Conservation (phyloP, 1,140 invertebrate genomes). For the Saxidomus purpurata region DNA sequence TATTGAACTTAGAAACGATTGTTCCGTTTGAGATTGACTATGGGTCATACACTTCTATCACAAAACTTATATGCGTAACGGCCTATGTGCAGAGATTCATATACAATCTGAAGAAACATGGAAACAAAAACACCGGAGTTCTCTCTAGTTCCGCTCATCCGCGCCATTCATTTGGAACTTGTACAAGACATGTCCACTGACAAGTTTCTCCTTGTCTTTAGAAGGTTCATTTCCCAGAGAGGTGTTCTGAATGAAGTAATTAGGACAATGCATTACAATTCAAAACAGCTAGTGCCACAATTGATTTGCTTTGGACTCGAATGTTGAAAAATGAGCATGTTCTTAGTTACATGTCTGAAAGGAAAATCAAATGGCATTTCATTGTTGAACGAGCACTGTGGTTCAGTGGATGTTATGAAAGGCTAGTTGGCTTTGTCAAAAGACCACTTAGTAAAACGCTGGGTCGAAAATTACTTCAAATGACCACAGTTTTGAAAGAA, state of each 20-base stretch:
- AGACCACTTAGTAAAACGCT: constrained; percentile 22
- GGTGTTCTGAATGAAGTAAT: constrained; percentile 41
- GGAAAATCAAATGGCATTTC: too few relatives aligned
- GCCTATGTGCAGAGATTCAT: background rate
- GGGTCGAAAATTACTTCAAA: constrained; percentile 33
- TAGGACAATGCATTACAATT: constrained; percentile 60
- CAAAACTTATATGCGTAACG: constrained; percentile 15
- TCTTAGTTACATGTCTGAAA: too few relatives aligned
- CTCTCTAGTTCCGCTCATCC: background rate
- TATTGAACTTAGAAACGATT: background rate
- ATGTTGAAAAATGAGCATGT: too few relatives aligned
- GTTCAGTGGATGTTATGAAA: too few relatives aligned
- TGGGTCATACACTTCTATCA: background rate
- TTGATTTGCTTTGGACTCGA: too few relatives aligned
- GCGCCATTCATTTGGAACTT: background rate
- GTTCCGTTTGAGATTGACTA: background rate
- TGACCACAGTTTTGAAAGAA: too few relatives aligned
- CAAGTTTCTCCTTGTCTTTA: constrained; percentile 51
- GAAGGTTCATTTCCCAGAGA: constrained; percentile 50
- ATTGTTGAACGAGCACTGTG: too few relatives aligned
- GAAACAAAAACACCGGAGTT: too few relatives aligned
- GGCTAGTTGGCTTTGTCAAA: too few relatives aligned
- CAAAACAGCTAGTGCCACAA: too few relatives aligned
- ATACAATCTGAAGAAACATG: too few relatives aligned
- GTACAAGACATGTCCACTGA: too few relatives aligned